A percentile compares a stretch with the other conserved stretches of the same genome.
Conservation (phyloP, 2,888 invertebrate species). For the Suillia variegata region DNA sequence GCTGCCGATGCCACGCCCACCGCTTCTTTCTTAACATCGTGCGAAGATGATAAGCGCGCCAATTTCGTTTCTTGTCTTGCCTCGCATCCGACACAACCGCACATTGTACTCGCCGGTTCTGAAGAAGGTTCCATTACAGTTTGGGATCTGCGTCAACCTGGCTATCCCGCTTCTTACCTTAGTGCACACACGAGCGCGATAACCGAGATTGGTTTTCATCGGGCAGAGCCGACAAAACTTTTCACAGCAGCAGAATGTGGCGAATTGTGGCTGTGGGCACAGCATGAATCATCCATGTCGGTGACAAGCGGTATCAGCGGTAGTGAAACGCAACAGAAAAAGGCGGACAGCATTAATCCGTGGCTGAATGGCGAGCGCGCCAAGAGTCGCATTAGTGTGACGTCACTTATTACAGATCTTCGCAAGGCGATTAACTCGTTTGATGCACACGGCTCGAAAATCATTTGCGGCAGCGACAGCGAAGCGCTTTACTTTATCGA, state of each 20-base stretch:
- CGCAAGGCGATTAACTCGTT: conserved; percentile 82
- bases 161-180: conserved; percentile 80
- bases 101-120: conserved; percentile 82
- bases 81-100: conserved; percentile 86
- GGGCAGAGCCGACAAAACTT: conserved; percentile 81
- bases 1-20: conserved; percentile 69
- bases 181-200: conserved; percentile 78
- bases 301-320: conserved; percentile 23
- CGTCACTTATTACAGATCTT: conserved; percentile 74
- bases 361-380: conserved; percentile 75
- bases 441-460: conserved; percentile 74
- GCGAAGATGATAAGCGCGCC: conserved; percentile 66
- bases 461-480: conserved; percentile 85
- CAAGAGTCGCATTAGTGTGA: conserved; percentile 65
- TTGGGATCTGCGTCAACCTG: conserved; percentile 87
- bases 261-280: conserved; percentile 90
- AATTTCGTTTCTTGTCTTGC: conserved; percentile 75
- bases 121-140: conserved; percentile 86
- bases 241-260: conserved; percentile 82
- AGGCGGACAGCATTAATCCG: conserved; percentile 60
- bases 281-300: conserved; percentile 58
- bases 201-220: conserved; percentile 87
- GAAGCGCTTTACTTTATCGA: conserved; percentile 85
- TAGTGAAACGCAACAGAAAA: conserved; percentile 32
- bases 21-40: conserved; percentile 70